Conservation (phyloP, 1,140 invertebrate genomes). For the Zaprionus kolodkinae region DNA sequence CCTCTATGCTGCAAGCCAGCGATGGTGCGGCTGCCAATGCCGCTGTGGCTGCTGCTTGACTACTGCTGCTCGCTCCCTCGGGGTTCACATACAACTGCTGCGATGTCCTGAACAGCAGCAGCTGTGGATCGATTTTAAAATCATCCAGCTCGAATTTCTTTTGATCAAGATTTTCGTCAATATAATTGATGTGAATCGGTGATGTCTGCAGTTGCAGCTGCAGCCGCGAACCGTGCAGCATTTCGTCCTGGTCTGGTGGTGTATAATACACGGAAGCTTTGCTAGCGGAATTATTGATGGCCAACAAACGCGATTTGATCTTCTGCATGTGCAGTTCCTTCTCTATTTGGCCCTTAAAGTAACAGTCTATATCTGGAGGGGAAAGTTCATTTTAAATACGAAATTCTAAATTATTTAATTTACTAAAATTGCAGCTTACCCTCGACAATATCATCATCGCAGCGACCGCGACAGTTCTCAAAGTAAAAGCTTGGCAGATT, state of each 20-base stretch:
- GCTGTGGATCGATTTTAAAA: conserved; percentile 64
- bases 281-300: conserved; percentile 86
- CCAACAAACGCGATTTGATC: conserved; percentile 69
- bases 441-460: conserved; percentile 88
- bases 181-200: conserved; percentile 83
- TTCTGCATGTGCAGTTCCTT: conserved; percentile 75
- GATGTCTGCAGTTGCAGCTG: conserved; percentile 69
- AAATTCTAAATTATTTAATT: no score
- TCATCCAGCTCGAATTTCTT: conserved; percentile 68
- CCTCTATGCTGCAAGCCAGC: conserved; percentile 68
- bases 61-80: conserved; percentile 66
- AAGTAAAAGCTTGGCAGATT: conserved; percentile 96
- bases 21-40: conserved; percentile 55
- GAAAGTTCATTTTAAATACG: background rate
- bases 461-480: conserved; percentile 95
- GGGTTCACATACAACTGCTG: conserved; percentile 60
- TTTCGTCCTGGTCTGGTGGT: conserved; percentile 87
- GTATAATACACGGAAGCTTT: conserved; percentile 91
- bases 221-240: conserved; percentile 54
- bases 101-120: conserved; percentile 58
- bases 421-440: conserved; percentile 55
- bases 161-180: conserved; percentile 79
- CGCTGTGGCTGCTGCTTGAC: conserved; percentile 64
- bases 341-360: conserved; percentile 87
- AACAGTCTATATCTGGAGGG: conserved; percentile 84